Conservation (phyloP, 2,888 invertebrate species). For the Aromia moschata region DNA sequence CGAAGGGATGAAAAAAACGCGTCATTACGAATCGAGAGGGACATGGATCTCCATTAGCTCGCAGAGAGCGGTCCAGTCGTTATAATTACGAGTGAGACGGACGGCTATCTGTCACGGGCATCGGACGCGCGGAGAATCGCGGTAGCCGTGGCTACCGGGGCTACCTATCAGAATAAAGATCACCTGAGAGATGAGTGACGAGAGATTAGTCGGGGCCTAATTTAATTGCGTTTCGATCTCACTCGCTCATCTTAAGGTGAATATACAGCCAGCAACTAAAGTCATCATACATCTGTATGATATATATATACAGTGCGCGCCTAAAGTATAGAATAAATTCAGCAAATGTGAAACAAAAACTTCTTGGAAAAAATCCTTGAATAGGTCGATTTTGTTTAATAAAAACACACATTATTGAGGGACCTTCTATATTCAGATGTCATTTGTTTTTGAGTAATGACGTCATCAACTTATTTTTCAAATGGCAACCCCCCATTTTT, state of each 20-base stretch:
- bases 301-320: too few relatives aligned
- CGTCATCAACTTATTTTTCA: too few relatives aligned
- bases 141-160: conserved; percentile 32
- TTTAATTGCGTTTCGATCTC: conserved; percentile 19
- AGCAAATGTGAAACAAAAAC: too few relatives aligned
- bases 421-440: too few relatives aligned
- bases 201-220: conserved; percentile 21
- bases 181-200: conserved; percentile 31
- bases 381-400: too few relatives aligned
- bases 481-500: too few relatives aligned
- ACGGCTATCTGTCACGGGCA: conserved; percentile 48
- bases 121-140: conserved; percentile 34
- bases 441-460: too few relatives aligned
- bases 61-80: conserved; percentile 47
- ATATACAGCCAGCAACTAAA: background rate
- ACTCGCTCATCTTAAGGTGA: conserved; percentile 1
- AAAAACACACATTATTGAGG: too few relatives aligned
- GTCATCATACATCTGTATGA: too few relatives aligned
- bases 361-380: too few relatives aligned
- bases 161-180: conserved; percentile 26
- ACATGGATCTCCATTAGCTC: conserved; percentile 50
- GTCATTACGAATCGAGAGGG: conserved; percentile 28
- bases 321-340: too few relatives aligned
- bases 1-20: too few relatives aligned
- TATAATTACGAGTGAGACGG: conserved; percentile 50